phyloP scores from a whole-genome alignment of 37 sponge, comb jelly and placozoan genomes.

The Geodia barretti region DNA sequence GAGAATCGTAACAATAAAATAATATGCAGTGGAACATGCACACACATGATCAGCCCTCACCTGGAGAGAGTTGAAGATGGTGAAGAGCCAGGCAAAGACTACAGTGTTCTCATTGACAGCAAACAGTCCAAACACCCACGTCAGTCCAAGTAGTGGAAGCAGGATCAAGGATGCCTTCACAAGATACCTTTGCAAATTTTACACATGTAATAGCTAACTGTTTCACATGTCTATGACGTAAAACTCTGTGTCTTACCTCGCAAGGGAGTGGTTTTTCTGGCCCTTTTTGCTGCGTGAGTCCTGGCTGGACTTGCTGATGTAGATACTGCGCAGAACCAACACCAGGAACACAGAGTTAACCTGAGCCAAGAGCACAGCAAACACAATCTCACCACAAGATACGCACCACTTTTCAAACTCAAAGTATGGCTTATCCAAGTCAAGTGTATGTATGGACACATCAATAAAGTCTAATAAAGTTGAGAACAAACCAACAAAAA shows the following conservation, averaged over 20 bases:
- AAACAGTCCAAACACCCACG: conserved; percentile 51
- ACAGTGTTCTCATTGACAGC: conserved; percentile 34
- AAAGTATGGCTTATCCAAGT: too few relatives aligned
- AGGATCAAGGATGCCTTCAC: conserved; percentile 2
- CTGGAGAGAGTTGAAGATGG: conserved; percentile 35
- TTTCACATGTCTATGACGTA: background rate
- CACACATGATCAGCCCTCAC: background rate
- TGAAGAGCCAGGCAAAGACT: conserved; percentile 39
- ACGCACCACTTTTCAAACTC: too few relatives aligned
- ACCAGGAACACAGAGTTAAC: background rate
- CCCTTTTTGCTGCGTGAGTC: background rate
- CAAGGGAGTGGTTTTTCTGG: background rate
- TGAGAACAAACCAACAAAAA: too few relatives aligned
- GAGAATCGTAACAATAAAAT: background rate
- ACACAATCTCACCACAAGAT: too few relatives aligned
- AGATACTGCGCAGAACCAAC: background rate
- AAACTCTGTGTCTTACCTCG: background rate
- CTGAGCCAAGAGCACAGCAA: too few relatives aligned
- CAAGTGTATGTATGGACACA: too few relatives aligned
- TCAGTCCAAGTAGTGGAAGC: conserved; percentile 38
- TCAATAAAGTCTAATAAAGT: too few relatives aligned
- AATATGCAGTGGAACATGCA: background rate
- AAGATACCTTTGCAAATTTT: background rate
- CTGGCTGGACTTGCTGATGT: background rate
- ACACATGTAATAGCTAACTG: background rate